These are phyloP conservation scores for Aethina tumida DNA, from an alignment of 1,140 invertebrate species.

Conservation along the genomic window DNA sequence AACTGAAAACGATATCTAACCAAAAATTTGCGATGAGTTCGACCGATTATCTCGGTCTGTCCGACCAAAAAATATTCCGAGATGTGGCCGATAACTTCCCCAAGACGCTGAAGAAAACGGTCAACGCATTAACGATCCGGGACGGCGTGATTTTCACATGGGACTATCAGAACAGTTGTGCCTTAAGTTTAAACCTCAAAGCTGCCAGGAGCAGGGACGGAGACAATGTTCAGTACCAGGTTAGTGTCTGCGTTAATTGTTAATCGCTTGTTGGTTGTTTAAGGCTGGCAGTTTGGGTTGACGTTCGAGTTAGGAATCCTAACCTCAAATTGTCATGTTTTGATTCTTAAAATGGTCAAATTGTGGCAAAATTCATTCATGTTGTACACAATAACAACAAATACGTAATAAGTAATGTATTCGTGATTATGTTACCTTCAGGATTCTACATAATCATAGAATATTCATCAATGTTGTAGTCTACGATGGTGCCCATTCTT, in stretches of 20 bases:
- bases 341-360: too few relatives aligned
- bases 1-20: too few relatives aligned
- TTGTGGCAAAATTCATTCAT: too few relatives aligned
- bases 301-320: conserved; percentile 1
- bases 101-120: conserved; percentile 44
- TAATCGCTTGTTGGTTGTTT: background rate
- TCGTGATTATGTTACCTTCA: too few relatives aligned
- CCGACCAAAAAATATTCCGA: conserved; percentile 48
- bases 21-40: conserved; percentile 28
- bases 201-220: conserved; percentile 40
- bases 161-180: conserved; percentile 50
- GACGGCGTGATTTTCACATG: conserved; percentile 55
- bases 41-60: conserved; percentile 36
- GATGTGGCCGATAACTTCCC: conserved; percentile 43
- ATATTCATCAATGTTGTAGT: too few relatives aligned
- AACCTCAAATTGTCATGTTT: conserved; percentile 9
- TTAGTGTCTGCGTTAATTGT: conserved; percentile 28
- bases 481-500: too few relatives aligned
- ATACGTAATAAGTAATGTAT: too few relatives aligned
- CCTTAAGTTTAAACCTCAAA: conserved; percentile 49
- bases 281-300: background rate
- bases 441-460: too few relatives aligned
- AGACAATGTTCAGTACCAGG: conserved; percentile 46
- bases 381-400: too few relatives aligned
- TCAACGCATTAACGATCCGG: conserved; percentile 49